Conservation (phyloP, 2,797 vertebrate species). For the Neoniphon sammara region DNA sequence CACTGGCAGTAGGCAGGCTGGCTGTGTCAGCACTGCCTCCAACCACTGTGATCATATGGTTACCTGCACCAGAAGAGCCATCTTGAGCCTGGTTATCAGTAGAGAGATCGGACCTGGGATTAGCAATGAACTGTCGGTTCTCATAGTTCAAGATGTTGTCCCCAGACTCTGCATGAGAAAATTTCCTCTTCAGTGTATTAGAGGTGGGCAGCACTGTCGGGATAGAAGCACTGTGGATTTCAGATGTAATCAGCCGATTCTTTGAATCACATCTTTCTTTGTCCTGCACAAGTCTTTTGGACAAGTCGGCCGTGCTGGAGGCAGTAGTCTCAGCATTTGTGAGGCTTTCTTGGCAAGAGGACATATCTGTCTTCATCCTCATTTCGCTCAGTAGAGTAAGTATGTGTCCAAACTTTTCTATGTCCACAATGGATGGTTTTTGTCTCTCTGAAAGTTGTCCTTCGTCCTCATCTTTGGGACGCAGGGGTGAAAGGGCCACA, state of each 20-base stretch:
- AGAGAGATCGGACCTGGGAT: not conserved
- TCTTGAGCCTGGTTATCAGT: not conserved
- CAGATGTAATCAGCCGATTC: not conserved
- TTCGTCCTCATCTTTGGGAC: not conserved
- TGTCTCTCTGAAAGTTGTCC: too few species aligned
- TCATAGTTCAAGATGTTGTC: constrained; percentile 3
- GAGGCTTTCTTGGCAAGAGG: not conserved
- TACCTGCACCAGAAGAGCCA: not conserved
- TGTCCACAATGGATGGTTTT: accelerated
- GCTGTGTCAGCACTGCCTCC: not conserved
- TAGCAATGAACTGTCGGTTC: constrained; percentile 22
- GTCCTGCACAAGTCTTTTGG: not conserved
- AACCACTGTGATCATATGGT: not conserved
- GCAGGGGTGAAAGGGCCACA: not conserved
- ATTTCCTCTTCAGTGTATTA: not conserved
- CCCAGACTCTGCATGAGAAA: not conserved
- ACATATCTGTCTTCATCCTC: not conserved
- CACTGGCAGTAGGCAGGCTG: not conserved
- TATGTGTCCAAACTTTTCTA: accelerated
- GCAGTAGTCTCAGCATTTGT: not conserved
- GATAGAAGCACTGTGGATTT: too few species aligned
- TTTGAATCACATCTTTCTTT: not conserved
- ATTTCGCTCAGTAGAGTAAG: not conserved
- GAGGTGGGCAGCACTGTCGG: too few species aligned
- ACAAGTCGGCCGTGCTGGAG: not conserved